Conservation (phyloP, 2,888 invertebrate species). For the Cactoblastis cactorum region DNA sequence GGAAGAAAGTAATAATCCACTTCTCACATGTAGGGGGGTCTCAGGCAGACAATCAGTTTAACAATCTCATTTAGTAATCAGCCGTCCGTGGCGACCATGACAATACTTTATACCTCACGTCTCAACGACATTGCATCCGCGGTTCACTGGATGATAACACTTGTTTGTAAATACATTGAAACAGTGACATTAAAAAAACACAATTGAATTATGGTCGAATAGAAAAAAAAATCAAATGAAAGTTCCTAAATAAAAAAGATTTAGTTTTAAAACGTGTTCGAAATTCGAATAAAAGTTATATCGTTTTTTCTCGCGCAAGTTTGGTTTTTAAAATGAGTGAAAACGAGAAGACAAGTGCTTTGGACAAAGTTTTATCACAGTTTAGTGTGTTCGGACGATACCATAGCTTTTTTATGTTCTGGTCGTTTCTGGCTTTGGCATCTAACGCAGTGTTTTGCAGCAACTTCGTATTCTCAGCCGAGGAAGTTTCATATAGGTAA, state of each 20-base stretch:
- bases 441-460: conserved; percentile 32
- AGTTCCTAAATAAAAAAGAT: neutral
- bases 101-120: neutral
- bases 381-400: conserved; percentile 36
- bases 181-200: neutral
- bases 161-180: conserved; percentile 16
- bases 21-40: conserved; percentile 3
- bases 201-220: neutral
- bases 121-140: conserved; percentile 5
- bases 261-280: neutral
- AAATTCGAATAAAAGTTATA: neutral
- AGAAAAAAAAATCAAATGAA: neutral
- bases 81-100: conserved; percentile 3
- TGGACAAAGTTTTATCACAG: conserved; percentile 38
- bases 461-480: conserved; percentile 40
- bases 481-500: conserved; percentile 38
- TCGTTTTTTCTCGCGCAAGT: neutral
- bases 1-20: conserved; percentile 2
- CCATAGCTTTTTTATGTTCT: conserved; percentile 27
- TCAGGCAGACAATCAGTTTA: neutral
- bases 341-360: conserved; percentile 22
- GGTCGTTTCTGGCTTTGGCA: conserved; percentile 31
- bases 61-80: conserved; percentile 11
- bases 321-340: conserved; percentile 13
- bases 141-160: conserved; percentile 3